A percentile compares a stretch with the other conserved stretches of the same genome.
phyloP scores from a whole-genome alignment of 2,113 vertebrate species.

The Sinocyclocheilus grahami region DNA sequence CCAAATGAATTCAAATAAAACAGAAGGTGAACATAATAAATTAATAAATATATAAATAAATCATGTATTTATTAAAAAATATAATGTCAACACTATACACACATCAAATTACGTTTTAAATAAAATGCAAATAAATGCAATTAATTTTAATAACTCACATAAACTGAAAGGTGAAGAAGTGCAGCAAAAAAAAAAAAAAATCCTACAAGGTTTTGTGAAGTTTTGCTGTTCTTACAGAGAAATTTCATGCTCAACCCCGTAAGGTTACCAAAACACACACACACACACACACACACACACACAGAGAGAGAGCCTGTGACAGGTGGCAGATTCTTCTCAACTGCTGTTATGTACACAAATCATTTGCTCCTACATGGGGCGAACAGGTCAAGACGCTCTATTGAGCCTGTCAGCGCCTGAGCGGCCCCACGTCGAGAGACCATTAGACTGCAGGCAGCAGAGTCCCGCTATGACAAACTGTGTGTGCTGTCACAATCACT shows the following conservation, averaged over 20 bases:
- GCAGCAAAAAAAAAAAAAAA: not conserved
- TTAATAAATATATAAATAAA: too few species aligned
- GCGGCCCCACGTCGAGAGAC: not conserved
- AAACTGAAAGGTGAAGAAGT: not conserved
- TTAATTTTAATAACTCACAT: not conserved
- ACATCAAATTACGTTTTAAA: not conserved
- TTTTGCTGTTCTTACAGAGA: too few species aligned
- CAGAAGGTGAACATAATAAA: too few species aligned
- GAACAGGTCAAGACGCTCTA: constrained; percentile 33
- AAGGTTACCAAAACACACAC: not conserved
- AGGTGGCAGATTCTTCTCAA: constrained; percentile 39
- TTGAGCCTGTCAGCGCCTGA: constrained; percentile 43
- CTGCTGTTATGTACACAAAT: constrained; percentile 53
- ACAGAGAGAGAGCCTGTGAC: not conserved
- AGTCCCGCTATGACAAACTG: not conserved
- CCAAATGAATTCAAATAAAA: too few species aligned
- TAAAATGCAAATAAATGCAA: not conserved
- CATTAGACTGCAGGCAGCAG: not conserved
- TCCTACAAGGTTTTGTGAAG: too few species aligned
- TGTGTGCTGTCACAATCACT: not conserved
- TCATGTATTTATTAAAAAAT: too few species aligned
- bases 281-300: not conserved
- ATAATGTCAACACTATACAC: not conserved
- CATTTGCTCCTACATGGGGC: constrained; percentile 32
- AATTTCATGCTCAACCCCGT: not conserved